These are phyloP conservation scores for Arvicanthis niloticus DNA, from an alignment of 2,113 vertebrate species.

Conservation along the genomic window DNA sequence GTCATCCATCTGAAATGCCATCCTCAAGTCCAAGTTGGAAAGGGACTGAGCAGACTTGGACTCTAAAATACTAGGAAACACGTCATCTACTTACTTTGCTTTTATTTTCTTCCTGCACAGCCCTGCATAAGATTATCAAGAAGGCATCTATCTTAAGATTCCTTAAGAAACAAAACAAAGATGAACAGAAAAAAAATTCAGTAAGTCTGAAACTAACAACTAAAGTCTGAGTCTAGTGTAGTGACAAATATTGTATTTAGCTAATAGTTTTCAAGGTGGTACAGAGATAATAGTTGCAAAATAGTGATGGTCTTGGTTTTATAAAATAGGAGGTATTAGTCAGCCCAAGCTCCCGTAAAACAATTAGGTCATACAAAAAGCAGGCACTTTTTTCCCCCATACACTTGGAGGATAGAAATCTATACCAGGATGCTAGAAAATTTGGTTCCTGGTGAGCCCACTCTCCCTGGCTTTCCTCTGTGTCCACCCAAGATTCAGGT, in stretches of 20 bases:
- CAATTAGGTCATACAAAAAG: background rate
- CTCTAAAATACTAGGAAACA: conserved; percentile 17
- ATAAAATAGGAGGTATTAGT: background rate
- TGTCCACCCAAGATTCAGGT: background rate
- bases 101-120: background rate
- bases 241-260: background rate
- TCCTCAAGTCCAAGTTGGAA: conserved; percentile 45
- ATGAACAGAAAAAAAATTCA: background rate
- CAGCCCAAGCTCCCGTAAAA: background rate
- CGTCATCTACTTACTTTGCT: background rate
- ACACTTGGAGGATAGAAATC: background rate
- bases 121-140: background rate
- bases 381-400: background rate
- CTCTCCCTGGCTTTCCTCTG: background rate
- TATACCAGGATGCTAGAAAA: background rate
- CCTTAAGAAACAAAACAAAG: background rate
- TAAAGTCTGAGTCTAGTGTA: background rate
- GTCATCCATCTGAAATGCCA: background rate
- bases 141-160: background rate
- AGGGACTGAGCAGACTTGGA: background rate
- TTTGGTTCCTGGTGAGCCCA: background rate
- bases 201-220: conserved; percentile 6
- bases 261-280: background rate
- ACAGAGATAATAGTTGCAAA: background rate
- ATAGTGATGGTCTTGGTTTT: background rate